phyloP scores from a whole-genome alignment of 2,888 invertebrate species.

The Pseudococcus jackbeardsleyi region DNA sequence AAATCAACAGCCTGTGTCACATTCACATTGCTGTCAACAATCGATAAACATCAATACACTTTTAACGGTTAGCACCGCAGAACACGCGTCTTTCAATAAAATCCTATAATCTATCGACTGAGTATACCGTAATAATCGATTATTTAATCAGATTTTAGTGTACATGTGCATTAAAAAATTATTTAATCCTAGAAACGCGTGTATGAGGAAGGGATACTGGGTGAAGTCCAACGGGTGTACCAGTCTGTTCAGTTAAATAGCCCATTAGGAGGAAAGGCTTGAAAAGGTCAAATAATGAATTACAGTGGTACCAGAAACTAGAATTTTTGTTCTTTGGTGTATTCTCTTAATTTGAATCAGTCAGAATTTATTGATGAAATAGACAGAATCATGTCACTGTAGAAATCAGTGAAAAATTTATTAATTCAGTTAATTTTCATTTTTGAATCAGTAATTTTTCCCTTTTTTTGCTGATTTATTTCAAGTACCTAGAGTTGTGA shows the following conservation, averaged over 20 bases:
- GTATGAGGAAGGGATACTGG: not conserved
- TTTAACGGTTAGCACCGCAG: not conserved
- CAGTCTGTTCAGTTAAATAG: not conserved
- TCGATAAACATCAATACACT: conserved; percentile 32
- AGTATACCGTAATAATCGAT: not conserved
- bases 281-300: not conserved
- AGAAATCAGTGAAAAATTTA: too few relatives aligned
- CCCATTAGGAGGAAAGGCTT: not conserved
- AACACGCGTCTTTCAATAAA: conserved; percentile 29
- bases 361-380: too few relatives aligned
- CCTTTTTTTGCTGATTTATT: too few relatives aligned
- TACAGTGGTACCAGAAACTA: too few relatives aligned
- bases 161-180: conserved; percentile 30
- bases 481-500: too few relatives aligned
- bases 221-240: not conserved
- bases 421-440: too few relatives aligned
- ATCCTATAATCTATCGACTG: not conserved
- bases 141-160: conserved; percentile 27
- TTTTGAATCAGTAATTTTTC: too few relatives aligned
- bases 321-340: too few relatives aligned
- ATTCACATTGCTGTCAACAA: not conserved
- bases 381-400: too few relatives aligned
- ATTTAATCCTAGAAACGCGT: not conserved
- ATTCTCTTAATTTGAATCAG: too few relatives aligned
- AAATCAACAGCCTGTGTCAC: not conserved